Conservation (phyloP, 2,113 vertebrate genomes). For the Dascyllus trimaculatus region DNA sequence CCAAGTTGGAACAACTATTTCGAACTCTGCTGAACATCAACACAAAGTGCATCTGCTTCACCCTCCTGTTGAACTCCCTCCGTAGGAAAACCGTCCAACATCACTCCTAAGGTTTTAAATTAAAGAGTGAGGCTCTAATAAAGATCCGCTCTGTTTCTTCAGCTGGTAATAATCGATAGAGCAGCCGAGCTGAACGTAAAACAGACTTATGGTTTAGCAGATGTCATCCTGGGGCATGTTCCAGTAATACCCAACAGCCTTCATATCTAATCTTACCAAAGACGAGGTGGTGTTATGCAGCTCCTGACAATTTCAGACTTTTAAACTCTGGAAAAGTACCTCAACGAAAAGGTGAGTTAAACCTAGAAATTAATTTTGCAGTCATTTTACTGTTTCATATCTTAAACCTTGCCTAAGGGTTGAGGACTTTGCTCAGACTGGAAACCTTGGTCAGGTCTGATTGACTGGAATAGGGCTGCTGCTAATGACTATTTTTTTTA, state of each 20-base stretch:
- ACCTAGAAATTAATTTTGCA: slow-evolving; percentile 4
- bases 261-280: slow-evolving; percentile 34
- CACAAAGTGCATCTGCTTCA: slow-evolving; percentile 27
- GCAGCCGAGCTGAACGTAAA: slow-evolving; percentile 34
- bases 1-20: background rate
- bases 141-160: slow-evolving; percentile 55
- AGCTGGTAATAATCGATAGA: slow-evolving; percentile 56
- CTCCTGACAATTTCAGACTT: slow-evolving; percentile 17
- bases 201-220: slow-evolving; percentile 25
- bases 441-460: background rate
- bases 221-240: slow-evolving; percentile 45
- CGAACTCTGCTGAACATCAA: slow-evolving; percentile 21
- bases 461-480: no score
- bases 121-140: slow-evolving; percentile 32
- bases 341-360: slow-evolving; percentile 23
- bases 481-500: no score
- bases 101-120: slow-evolving; percentile 47
- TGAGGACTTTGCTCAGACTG: slow-evolving; percentile 1
- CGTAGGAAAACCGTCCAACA: slow-evolving; percentile 29
- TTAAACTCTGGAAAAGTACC: slow-evolving; percentile 31
- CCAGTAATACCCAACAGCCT: slow-evolving; percentile 38
- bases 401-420: background rate
- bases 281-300: slow-evolving; percentile 20
- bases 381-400: background rate
- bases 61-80: slow-evolving; percentile 25